Percentiles rank a stretch among this genome's conserved stretches.
phyloP scores from a whole-genome alignment of 2,797 vertebrate genomes.

The Hydrocynus forskahlii region DNA sequence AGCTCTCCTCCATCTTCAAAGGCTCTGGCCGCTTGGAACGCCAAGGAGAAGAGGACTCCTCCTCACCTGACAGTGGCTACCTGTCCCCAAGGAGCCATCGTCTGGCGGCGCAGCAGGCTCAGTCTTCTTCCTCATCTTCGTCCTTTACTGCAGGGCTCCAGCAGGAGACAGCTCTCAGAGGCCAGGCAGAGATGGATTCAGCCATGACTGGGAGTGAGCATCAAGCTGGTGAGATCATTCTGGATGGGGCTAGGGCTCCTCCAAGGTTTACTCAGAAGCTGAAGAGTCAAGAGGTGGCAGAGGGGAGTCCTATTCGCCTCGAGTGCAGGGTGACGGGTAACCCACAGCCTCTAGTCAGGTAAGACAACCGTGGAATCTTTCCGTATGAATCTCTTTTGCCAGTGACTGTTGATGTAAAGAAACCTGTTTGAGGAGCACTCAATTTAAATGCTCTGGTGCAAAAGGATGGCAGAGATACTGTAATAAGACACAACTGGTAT shows the following conservation, averaged over 20 bases:
- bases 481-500: not conserved
- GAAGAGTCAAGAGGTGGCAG: conserved; percentile 93
- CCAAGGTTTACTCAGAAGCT: conserved; percentile 93
- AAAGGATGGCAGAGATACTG: not conserved
- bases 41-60: conserved; percentile 87
- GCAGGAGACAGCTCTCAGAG: conserved; percentile 58
- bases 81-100: conserved; percentile 86
- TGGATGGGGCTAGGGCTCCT: conserved; percentile 70
- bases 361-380: conserved; percentile 43
- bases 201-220: conserved; percentile 40
- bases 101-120: conserved; percentile 50
- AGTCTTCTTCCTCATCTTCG: conserved; percentile 66
- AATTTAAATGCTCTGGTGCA: not conserved
- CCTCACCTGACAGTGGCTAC: conserved; percentile 96
- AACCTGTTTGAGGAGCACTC: not conserved
- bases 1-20: conserved; percentile 94
- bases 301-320: conserved; percentile 88
- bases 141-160: conserved; percentile 61
- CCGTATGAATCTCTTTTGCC: not conserved
- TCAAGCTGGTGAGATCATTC: conserved; percentile 48
- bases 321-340: conserved; percentile 90
- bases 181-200: conserved; percentile 30
- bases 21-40: conserved; percentile 80
- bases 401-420: not conserved
- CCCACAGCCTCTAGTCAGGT: conserved; percentile 90